Conservation (phyloP, 2,113 vertebrate genomes). For the Scytalopus superciliaris region DNA sequence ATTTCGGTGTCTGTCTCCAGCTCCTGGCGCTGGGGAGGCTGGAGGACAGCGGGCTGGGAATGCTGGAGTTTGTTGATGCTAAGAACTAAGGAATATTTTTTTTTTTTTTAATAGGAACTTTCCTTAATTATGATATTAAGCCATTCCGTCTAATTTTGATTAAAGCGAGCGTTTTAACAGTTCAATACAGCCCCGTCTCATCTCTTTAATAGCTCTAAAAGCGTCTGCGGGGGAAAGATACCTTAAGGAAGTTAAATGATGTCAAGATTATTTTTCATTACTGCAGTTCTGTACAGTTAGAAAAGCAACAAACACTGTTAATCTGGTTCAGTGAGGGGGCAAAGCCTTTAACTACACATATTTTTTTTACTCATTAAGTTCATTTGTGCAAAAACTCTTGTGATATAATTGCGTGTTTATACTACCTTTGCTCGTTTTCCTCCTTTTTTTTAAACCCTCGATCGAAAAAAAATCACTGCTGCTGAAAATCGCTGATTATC, state of each 20-base stretch:
- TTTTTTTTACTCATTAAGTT: constrained; percentile 47
- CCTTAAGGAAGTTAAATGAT: constrained; percentile 56
- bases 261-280: constrained; percentile 68
- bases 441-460: neutral
- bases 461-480: neutral
- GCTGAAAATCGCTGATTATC: constrained; percentile 27
- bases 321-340: constrained; percentile 65
- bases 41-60: neutral
- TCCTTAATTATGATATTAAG: constrained; percentile 19
- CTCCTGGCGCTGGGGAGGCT: neutral
- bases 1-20: neutral
- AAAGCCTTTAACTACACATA: constrained; percentile 38
- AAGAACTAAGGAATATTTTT: neutral
- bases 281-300: constrained; percentile 23
- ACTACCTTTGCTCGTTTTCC: constrained; percentile 20
- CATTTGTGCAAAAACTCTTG: constrained; percentile 33
- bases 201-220: constrained; percentile 43
- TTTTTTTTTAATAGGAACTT: neutral
- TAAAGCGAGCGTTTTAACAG: neutral
- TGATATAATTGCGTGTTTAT: neutral
- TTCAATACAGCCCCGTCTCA: constrained; percentile 9
- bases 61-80: neutral
- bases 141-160: constrained; percentile 15
- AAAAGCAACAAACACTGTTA: constrained; percentile 62
- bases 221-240: constrained; percentile 37